phyloP scores from a whole-genome alignment of 1,140 invertebrate species.

The Ylistrum balloti region DNA sequence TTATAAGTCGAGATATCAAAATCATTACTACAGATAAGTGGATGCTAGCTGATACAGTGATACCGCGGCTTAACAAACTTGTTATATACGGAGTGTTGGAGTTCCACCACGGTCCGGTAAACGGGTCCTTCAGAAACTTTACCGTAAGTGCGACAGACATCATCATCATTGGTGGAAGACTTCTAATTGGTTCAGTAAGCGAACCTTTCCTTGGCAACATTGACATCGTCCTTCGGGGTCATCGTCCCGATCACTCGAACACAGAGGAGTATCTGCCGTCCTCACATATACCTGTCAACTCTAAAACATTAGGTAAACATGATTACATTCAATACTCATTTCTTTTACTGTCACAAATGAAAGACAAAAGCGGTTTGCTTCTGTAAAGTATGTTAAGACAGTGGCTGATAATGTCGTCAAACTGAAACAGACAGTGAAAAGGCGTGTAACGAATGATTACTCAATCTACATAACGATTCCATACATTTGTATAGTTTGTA shows the following conservation, averaged over 20 bases:
- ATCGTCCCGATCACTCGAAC: slow-evolving; percentile 54
- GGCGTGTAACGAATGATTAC: too few relatives aligned
- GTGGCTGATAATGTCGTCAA: too few relatives aligned
- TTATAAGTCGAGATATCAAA: too few relatives aligned
- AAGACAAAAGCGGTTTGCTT: too few relatives aligned
- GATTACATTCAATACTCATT: background rate
- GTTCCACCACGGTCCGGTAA: slow-evolving; percentile 60
- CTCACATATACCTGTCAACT: background rate
- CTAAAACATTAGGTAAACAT: background rate
- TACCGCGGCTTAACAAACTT: slow-evolving; percentile 69
- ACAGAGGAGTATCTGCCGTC: background rate
- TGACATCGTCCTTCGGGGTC: slow-evolving; percentile 71
- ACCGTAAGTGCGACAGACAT: slow-evolving; percentile 73
- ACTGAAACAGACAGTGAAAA: too few relatives aligned
- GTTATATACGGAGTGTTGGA: slow-evolving; percentile 75
- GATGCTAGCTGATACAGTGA: slow-evolving; percentile 70
- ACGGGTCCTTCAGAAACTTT: slow-evolving; percentile 50
- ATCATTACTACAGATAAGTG: too few relatives aligned
- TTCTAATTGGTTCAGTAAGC: slow-evolving; percentile 74
- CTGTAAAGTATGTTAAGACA: too few relatives aligned
- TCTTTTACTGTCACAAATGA: background rate
- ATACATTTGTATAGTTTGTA: too few relatives aligned
- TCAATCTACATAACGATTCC: too few relatives aligned
- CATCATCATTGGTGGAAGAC: slow-evolving; percentile 72
- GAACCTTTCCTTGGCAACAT: slow-evolving; percentile 68